phyloP scores from a whole-genome alignment of 1,140 invertebrate species.

The Myzus persicae region DNA sequence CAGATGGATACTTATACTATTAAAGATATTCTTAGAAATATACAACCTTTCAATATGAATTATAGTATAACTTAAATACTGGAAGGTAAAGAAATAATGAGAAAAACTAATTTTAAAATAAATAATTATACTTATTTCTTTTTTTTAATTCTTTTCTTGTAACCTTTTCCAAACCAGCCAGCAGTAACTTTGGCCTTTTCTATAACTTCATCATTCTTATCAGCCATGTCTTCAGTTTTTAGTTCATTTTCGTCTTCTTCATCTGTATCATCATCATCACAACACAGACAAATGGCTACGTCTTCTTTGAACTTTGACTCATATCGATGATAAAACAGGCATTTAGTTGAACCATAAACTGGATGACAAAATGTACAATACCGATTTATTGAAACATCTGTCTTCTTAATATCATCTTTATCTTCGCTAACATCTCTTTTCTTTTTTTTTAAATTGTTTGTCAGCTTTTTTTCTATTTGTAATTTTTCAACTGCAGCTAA shows the following conservation, averaged over 20 bases:
- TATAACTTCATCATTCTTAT: slow-evolving; percentile 62
- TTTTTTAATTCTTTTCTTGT: slow-evolving; percentile 67
- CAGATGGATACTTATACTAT: background rate
- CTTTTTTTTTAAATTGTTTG: slow-evolving; percentile 1
- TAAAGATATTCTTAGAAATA: slow-evolving; percentile 1
- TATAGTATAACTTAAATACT: slow-evolving; percentile 42
- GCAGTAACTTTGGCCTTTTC: slow-evolving; percentile 67
- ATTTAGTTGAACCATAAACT: slow-evolving; percentile 67
- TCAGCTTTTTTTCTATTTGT: slow-evolving; percentile 32
- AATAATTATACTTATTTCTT: slow-evolving; percentile 65
- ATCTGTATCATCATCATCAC: slow-evolving; percentile 57
- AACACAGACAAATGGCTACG: slow-evolving; percentile 43
- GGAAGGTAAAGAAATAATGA: slow-evolving; percentile 33
- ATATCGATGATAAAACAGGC: slow-evolving; percentile 68
- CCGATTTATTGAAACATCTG: slow-evolving; percentile 57
- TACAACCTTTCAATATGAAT: slow-evolving; percentile 16
- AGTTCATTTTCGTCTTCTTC: slow-evolving; percentile 59
- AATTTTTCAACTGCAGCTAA: slow-evolving; percentile 48
- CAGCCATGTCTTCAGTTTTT: slow-evolving; percentile 39
- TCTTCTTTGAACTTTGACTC: slow-evolving; percentile 43
- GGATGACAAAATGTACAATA: slow-evolving; percentile 68
- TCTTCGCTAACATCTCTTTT: slow-evolving; percentile 29
- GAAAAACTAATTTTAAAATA: background rate
- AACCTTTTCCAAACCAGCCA: slow-evolving; percentile 74
- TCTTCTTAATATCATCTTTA: slow-evolving; percentile 51